A percentile compares a stretch with the other conserved stretches of the same genome.
These are phyloP conservation scores for Semaprochilodus insignis DNA, from an alignment of 2,797 vertebrate species.

Conservation along the genomic window DNA sequence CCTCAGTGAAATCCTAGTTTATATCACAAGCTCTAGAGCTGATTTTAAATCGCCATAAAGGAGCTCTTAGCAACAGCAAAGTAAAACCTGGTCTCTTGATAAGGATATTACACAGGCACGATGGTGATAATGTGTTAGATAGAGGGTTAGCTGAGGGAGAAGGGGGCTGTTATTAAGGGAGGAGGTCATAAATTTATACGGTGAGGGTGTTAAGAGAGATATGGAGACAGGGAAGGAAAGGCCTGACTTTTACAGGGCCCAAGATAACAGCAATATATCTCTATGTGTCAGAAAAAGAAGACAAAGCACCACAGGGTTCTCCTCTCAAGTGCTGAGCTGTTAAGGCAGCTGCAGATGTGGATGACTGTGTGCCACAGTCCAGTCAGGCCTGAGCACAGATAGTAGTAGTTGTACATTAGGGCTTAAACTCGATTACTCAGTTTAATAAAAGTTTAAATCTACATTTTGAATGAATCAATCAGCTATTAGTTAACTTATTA, in stretches of 20 bases:
- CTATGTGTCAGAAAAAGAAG: slow-evolving; percentile 41
- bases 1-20: background rate
- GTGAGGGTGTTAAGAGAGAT: slow-evolving; percentile 36
- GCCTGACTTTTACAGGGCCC: slow-evolving; percentile 42
- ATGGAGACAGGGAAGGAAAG: slow-evolving; percentile 40
- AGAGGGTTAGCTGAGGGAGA: slow-evolving; percentile 21
- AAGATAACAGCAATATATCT: slow-evolving; percentile 42
- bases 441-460: slow-evolving; percentile 2
- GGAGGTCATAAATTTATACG: slow-evolving; percentile 40
- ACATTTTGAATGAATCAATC: too few relatives aligned
- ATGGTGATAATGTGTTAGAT: slow-evolving; percentile 17
- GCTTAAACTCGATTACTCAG: background rate
- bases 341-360: slow-evolving; percentile 38
- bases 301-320: slow-evolving; percentile 28
- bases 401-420: background rate
- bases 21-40: background rate
- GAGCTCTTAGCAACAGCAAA: slow-evolving; percentile 8
- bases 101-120: slow-evolving; percentile 21
- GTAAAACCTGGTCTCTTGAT: background rate
- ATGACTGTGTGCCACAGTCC: slow-evolving; percentile 19
- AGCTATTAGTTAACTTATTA: background rate
- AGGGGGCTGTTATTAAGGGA: slow-evolving; percentile 16
- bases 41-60: background rate
- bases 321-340: slow-evolving; percentile 14
- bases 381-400: background rate